Evolutionary conservation across 1,140 invertebrate genomes (phyloP).

Genomic region (Penaeus chinensis): DNA sequence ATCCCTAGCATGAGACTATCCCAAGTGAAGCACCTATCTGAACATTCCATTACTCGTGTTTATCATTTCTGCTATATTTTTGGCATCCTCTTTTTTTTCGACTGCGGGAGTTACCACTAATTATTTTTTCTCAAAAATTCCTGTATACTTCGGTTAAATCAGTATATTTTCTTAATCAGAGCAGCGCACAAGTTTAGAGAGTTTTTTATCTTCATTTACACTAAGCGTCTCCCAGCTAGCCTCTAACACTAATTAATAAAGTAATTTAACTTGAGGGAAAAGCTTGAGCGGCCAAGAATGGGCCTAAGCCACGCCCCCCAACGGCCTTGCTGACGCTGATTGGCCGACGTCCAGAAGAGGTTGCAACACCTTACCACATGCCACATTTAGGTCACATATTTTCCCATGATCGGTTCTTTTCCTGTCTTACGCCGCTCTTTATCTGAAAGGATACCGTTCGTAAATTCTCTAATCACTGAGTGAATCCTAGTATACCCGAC

Average conservation of each 20-base stretch:
- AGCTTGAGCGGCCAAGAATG: constrained; percentile 25
- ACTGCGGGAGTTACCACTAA: background rate
- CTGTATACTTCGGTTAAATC: background rate
- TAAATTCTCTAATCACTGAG: constrained; percentile 37
- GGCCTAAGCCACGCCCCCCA: constrained; percentile 33
- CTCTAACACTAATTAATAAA: constrained; percentile 56
- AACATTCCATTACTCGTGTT: background rate
- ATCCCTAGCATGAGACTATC: too few species aligned
- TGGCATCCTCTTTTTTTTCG: background rate
- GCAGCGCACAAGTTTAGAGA: background rate
- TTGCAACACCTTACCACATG: constrained; percentile 22
- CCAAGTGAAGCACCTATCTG: background rate
- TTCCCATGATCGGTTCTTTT: constrained; percentile 51
- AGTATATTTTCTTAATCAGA: constrained; percentile 12
- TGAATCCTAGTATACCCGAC: background rate
- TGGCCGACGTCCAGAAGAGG: constrained; percentile 28
- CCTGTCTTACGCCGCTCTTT: constrained; percentile 37
- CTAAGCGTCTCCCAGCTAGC: constrained; percentile 7
- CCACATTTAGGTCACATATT: constrained; percentile 57
- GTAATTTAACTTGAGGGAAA: constrained; percentile 54
- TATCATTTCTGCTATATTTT: background rate
- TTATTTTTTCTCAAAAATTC: constrained; percentile 7
- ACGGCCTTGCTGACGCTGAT: constrained; percentile 6
- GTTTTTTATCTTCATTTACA: constrained; percentile 20
- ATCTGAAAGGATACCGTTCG: constrained; percentile 45